These are phyloP conservation scores for Carollia perspicillata DNA, from an alignment of 2,113 vertebrate species.

Conservation along the genomic window DNA sequence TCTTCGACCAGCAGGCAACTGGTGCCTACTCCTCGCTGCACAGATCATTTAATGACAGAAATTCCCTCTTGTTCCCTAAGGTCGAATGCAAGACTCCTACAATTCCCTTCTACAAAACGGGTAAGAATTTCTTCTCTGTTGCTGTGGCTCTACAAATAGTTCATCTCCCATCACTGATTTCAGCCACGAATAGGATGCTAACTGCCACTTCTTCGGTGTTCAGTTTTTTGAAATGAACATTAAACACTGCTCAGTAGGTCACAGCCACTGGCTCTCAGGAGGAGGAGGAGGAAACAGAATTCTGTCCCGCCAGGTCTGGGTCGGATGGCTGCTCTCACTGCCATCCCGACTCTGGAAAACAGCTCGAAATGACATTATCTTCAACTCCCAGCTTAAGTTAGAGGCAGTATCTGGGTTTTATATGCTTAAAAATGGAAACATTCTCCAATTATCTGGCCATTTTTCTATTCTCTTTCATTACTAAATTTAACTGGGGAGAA, in stretches of 20 bases:
- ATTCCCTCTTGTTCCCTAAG: not conserved
- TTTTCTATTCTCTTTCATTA: not conserved
- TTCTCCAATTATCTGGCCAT: not conserved
- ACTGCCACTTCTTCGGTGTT: not conserved
- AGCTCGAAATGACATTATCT: not conserved
- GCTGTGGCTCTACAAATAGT: not conserved
- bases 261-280: not conserved
- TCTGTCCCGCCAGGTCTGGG: not conserved
- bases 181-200: not conserved
- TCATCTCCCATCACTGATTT: not conserved
- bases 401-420: not conserved
- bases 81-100: not conserved
- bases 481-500: slow-evolving; percentile 21
- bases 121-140: not conserved
- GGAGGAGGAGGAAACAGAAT: not conserved
- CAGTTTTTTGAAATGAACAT: not conserved
- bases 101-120: not conserved
- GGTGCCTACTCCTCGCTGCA: not conserved
- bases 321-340: not conserved
- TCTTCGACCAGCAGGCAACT: not conserved
- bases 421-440: slow-evolving; percentile 25
- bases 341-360: not conserved
- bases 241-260: not conserved
- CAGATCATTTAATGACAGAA: not conserved
- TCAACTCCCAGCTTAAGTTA: not conserved